Evolutionary conservation across 2,888 invertebrate species (phyloP), one percentile per base, ranked within the genome.

Genomic region (Drosophila atroscutellata): DNA sequence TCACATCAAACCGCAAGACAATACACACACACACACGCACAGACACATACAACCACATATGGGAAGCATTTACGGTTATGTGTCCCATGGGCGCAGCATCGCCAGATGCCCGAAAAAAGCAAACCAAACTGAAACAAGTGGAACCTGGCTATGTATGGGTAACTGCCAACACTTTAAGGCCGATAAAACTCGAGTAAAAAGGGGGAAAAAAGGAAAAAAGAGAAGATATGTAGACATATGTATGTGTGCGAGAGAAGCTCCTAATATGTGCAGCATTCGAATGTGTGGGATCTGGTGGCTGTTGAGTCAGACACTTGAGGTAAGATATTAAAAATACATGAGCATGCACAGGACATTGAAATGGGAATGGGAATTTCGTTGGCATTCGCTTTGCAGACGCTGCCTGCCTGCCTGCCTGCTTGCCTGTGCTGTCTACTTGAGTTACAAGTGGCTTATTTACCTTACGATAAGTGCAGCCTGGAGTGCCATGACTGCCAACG

Each of bases 251-350:
- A 58, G 66, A 55, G 52, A 58, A 65, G 61, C 62, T 60, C 75
- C 54, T 52, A 75, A 54, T 66, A 51, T 65, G 20, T 60, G 37
- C 37, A 13, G 45, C 15, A 45, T 51, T 34, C 49, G 60, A 54
- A 52, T 55, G 52, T 49, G 51, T 50, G 50, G 18, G 50, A n/a
- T 18, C 11, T 50, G 56, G 18, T 60, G 68, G 55, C 58, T 80
- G 62, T 80, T 80, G 70, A 69, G 75, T 62, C 81, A 86, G 84
- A 81, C 89, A 88, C 90, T 88, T 81, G 89, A 86, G 88, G 77
- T 85, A 79, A 82, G 75, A 83, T 90, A 88, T 88, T 88, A 90
- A 88, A 88, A 88, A 90, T 89, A 89, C 89, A 88, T 90, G 90
- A 77, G 86, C 72, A 72, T 72, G 76, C 58, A 64, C 45, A 69